A percentile compares a stretch with the other conserved stretches of the same genome.
Conservation (phyloP, 2,797 vertebrate species). For the Florisuga fusca region DNA sequence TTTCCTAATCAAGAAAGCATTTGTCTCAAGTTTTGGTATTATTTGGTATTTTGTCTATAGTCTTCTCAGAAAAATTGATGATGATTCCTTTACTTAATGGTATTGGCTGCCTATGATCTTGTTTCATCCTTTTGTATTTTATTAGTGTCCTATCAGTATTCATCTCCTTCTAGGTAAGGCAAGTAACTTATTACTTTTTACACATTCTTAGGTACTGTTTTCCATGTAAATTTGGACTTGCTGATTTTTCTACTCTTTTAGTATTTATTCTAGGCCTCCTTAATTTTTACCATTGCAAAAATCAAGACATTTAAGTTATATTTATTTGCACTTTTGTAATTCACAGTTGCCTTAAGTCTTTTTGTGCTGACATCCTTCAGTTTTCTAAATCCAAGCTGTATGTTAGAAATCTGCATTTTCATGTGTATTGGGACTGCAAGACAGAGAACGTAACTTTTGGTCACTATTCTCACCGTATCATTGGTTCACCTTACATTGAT, state of each 20-base stretch:
- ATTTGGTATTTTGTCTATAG: slow-evolving; percentile 21
- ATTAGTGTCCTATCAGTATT: not conserved
- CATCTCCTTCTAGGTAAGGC: not conserved
- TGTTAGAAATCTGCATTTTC: not conserved
- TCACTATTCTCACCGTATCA: not conserved
- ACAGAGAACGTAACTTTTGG: not conserved
- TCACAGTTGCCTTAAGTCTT: not conserved
- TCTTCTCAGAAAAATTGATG: slow-evolving; percentile 8
- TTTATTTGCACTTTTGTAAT: not conserved
- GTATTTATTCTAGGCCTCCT: not conserved
- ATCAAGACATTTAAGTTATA: not conserved
- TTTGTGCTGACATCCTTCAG: not conserved
- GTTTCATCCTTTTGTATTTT: not conserved
- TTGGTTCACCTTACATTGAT: not conserved
- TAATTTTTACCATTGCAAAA: not conserved
- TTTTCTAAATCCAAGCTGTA: not conserved
- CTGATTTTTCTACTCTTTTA: not conserved
- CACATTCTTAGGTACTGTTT: not conserved
- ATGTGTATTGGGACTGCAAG: not conserved
- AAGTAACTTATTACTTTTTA: not conserved
- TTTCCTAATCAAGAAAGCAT: slow-evolving; percentile 8
- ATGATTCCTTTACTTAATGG: not conserved
- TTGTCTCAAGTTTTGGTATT: slow-evolving; percentile 12
- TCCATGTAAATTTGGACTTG: not conserved
- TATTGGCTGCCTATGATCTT: not conserved